Evolutionary conservation across 1,140 invertebrate genomes (phyloP).

Genomic region (Drosophila ohnishii): DNA sequence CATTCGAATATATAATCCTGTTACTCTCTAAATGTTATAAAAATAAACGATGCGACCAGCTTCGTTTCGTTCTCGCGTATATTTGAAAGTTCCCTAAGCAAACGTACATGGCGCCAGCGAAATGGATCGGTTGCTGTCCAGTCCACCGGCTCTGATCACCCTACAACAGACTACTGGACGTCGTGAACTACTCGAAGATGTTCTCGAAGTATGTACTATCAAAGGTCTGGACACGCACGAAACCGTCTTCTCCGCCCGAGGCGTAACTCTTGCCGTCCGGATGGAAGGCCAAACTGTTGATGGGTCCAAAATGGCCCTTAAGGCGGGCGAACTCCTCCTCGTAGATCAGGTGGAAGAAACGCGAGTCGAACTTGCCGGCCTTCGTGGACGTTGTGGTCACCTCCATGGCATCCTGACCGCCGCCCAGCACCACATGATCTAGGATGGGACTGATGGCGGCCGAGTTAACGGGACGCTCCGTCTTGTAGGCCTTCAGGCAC

Average conservation of each 20-base stretch:
- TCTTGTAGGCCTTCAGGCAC: conserved; percentile 96
- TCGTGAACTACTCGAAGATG: conserved; percentile 93
- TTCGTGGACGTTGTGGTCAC: conserved; percentile 98
- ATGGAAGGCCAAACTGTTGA: conserved; percentile 99
- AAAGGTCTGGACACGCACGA: conserved; percentile 97
- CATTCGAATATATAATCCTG: conserved; percentile 60
- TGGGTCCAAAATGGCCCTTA: conserved; percentile 99
- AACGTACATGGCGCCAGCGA: conserved; percentile 61
- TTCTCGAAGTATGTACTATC: conserved; percentile 99
- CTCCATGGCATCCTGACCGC: conserved; percentile 99
- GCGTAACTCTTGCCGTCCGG: conserved; percentile 98
- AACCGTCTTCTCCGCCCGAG: conserved; percentile 99
- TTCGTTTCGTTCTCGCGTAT: conserved; percentile 80
- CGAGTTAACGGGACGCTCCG: conserved; percentile 97
- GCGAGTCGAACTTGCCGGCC: conserved; percentile 98
- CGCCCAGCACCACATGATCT: conserved; percentile 97
- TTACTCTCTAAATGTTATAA: conserved; percentile 44
- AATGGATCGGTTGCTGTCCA: conserved; percentile 10
- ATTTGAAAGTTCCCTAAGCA: conserved; percentile 76
- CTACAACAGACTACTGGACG: conserved; percentile 46
- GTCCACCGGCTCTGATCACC: conserved; percentile 18
- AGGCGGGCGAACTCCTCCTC: conserved; percentile 99
- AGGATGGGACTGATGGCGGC: conserved; percentile 96
- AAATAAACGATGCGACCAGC: conserved; percentile 56
- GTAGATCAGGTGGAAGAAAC: conserved; percentile 99